Evolutionary conservation across 2,888 invertebrate genomes (phyloP), one percentile per base, ranked within the genome.

Genomic region (Deilephila elpenor): DNA sequence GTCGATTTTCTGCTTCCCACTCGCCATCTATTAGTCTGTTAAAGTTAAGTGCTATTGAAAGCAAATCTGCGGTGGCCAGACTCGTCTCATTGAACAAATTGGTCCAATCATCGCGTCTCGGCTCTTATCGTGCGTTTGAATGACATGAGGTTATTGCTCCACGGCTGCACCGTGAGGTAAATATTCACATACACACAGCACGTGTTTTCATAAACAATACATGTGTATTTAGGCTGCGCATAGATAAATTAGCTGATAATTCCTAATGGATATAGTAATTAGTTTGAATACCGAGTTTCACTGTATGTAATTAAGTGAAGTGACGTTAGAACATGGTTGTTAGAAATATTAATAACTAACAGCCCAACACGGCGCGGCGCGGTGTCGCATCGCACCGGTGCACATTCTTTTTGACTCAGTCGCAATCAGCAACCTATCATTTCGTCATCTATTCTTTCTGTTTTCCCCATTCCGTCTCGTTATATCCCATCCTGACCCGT

Each of bases 91-190:
- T 67, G 67, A 67, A 51, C 67, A 67, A 67, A 51, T 67, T 67
- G 67, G 25, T 67, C 67, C 51, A 67, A 67, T 67, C 67, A 67
- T 51, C 44, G 67, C 67, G 67, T 25, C 67, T 44, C 44, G 25
- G 17, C 25, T 70, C 70, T 78, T 74, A 77, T 75, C 75, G 56
- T 70, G 67, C 67, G 61, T 74, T 71, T 75, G 77, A 76, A 79
- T 77, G 70, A 75, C 76, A 76, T 25, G 61, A 78, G 79, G 79
- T 80, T 76, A 37, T 76, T 80, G 79, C 74, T 80, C 81, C 72
- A 70, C 64, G 64, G 37, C 76, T 72, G 70, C 62, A 71, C 20
- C 67, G 74, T 73, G 71, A 34, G 64, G 53, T 53, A 20, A 59
- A 60, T 56, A 59, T 25, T 37, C 20, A 25, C 59, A 37, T 8